phyloP scores from a whole-genome alignment of 2,797 vertebrate genomes.

The Coendou prehensilis region DNA sequence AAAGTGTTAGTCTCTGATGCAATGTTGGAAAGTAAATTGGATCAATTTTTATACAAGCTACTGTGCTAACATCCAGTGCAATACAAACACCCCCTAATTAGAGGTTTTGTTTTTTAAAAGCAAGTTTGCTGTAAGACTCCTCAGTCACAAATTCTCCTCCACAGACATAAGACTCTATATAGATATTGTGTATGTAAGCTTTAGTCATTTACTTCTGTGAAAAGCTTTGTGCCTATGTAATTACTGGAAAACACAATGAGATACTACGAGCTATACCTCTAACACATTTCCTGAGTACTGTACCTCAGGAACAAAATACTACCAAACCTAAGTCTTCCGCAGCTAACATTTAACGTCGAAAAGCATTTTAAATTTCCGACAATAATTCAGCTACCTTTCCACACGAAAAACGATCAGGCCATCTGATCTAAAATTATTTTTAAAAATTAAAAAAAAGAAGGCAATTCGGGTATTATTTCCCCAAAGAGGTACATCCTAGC shows the following conservation, averaged over 20 bases:
- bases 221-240: neutral
- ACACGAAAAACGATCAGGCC: neutral
- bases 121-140: neutral
- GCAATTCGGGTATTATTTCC: neutral
- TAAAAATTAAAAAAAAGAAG: neutral
- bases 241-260: neutral
- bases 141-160: neutral
- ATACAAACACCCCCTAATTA: neutral
- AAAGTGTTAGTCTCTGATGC: neutral
- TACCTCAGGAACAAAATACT: neutral
- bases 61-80: neutral
- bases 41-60: conserved; percentile 3
- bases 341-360: neutral
- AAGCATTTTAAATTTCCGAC: neutral
- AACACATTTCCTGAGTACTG: neutral
- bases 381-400: neutral
- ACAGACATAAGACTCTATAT: neutral
- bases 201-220: neutral
- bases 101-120: conserved; percentile 18
- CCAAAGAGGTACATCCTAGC: neutral
- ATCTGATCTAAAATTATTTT: conserved; percentile 6
- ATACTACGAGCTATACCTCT: neutral
- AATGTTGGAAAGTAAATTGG: neutral
- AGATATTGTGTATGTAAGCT: neutral
- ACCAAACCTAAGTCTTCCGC: neutral